A percentile compares a stretch with the other conserved stretches of the same genome.
phyloP scores from a whole-genome alignment of 2,888 invertebrate genomes.

The Rhagonycha fulva region DNA sequence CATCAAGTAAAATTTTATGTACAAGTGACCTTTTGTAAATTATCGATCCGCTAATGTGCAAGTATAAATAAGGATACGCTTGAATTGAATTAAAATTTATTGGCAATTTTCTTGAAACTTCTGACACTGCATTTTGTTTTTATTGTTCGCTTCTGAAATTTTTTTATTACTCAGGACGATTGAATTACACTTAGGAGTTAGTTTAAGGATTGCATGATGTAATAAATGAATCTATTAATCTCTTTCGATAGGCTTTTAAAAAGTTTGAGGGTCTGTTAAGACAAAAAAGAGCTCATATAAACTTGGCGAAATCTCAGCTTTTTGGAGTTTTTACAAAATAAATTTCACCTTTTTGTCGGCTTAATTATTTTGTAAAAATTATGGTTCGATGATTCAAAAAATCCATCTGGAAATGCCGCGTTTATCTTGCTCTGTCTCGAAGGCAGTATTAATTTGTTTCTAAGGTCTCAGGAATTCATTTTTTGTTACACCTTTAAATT shows the following conservation, averaged over 20 bases:
- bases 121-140: slow-evolving; percentile 4
- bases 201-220: not conserved
- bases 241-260: not conserved
- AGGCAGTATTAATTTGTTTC: not conserved
- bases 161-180: not conserved
- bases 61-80: not conserved
- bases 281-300: not conserved
- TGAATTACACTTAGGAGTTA: not conserved
- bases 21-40: not conserved
- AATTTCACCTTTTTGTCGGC: not conserved
- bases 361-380: not conserved
- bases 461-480: not conserved
- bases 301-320: not conserved
- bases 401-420: too few relatives aligned
- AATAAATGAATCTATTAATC: not conserved
- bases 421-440: too few relatives aligned
- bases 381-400: too few relatives aligned
- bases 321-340: not conserved
- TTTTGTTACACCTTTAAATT: not conserved
- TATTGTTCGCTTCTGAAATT: not conserved
- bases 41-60: not conserved
- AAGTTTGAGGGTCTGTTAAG: not conserved
- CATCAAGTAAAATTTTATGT: not conserved
- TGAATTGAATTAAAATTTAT: not conserved
- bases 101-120: slow-evolving; percentile 1